Base-by-base conservation (phyloP, 2,888 invertebrate species). In the Seladonia tumulorum region DNA sequence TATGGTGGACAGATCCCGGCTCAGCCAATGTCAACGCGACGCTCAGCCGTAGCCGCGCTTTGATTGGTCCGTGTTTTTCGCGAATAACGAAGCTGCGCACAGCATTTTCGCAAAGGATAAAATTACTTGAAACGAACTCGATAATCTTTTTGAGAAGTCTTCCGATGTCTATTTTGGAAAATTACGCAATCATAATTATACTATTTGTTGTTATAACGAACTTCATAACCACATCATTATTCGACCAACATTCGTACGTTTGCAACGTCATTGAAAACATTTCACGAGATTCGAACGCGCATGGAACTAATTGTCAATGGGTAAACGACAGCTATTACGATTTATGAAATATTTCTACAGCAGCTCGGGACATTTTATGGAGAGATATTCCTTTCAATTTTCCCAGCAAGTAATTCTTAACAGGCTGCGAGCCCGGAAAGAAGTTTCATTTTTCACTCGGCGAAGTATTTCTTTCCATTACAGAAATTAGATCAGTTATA, bases 401-500 rank as follows among this genome's bases (percentile, higher is more conserved):
- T 1, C 71, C 16, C 42, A 0, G n/a, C 7, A 25, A 71, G 16
- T 45, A 42, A 45, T 71, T 16, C 42, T 71, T 71, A 71, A 42
- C 16, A 71, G 25, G 14, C 22, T 25, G 60, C 66, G 1, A 7
- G 14, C 5, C n/a, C 35, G n/a, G 39, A n/a, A 45, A 42, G 71
- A 45, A 42, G 42, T 45, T 71, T n/a, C 71, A 45, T 42, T 22
- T 71, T n/a, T 71, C 71, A 18, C 25, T 3, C 7, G 71, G 2
- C 42, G 29, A 35, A 35, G 45, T 57, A 45, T 16, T 63, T 25
- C n/a, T 35, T 25, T 76, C 60, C 57, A 45, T 76, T 57, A 57
- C 47, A 66, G 76, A 66, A 76, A 66, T 76, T 76, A 66, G 25
- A 66, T 76, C 42, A 45, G 29, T 66, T 63, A 63, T 76, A 45